Evolutionary conservation across 2,888 invertebrate species (phyloP), one percentile per base, ranked within the genome.

Genomic region (Acrobasis repandana): DNA sequence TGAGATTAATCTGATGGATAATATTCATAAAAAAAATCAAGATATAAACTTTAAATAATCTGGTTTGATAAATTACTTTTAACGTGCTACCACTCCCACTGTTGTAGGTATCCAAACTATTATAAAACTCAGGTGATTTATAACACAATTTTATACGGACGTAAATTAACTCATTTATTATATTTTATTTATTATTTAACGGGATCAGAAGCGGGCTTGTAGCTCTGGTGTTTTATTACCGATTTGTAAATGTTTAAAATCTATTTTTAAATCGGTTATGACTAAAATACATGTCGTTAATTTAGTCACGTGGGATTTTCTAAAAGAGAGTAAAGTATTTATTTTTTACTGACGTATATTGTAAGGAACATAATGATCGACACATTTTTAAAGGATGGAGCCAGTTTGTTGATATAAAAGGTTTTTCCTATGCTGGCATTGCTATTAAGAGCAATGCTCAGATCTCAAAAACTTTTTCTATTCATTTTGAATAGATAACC

Each of bases 51-150:
- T 48, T 48, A 6, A 48, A 15, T 4, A 48, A 48, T 48, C 15
- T 48, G 15, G 8, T 48, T 18, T 48, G 28, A 15, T 43, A 14
- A 43, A 11, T 3, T 48, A 18, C 15, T 48, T n/a, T n/a, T n/a
- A 34, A 11, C 9, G n/a, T 15, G 52, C 52, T 28, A 3, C 52
- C 36, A 54, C 52, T 20, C 16, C 52, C 34, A 36, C 33, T 28
- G 14, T 54, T 36, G 15, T n/a, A n/a, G n/a, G n/a, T 36, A 54
- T 34, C 28, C 36, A 43, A 11, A 56, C 18, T 43, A 56, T 36
- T 56, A 56, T 56, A 56, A 56, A 56, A 43, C 56, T 36, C 11
- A 1, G 14, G 16, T 43, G 56, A 56, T 56, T 56, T 43, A 56
- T 56, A 14, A 56, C 38, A 16, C 43, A 15, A 56, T 56, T 20